These are phyloP conservation scores for Aphodius granarius DNA, from an alignment of 2,888 invertebrate species.

Conservation along the genomic window DNA sequence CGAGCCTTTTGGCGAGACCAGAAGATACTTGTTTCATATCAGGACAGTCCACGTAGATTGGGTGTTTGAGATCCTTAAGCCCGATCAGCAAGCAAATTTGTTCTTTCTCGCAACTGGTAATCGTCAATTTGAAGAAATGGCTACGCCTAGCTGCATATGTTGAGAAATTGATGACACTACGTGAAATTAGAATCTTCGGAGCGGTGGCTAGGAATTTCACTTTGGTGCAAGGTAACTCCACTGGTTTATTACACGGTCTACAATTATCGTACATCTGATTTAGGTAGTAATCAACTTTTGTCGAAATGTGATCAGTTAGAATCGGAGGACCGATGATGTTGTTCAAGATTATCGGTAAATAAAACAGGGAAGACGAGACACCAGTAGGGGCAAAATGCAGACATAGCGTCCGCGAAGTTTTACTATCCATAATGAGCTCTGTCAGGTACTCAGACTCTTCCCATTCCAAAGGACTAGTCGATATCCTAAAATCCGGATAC, in stretches of 20 bases:
- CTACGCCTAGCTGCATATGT: neutral
- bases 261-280: neutral
- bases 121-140: conserved; percentile 3
- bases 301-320: neutral
- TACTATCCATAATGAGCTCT: neutral
- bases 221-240: neutral
- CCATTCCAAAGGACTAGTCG: neutral
- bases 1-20: neutral
- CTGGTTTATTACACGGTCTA: neutral
- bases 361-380: neutral
- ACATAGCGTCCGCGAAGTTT: neutral
- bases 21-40: neutral
- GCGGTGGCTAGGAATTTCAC: neutral
- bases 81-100: conserved; percentile 15
- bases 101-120: conserved; percentile 7
- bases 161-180: neutral
- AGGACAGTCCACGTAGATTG: neutral
- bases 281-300: neutral
- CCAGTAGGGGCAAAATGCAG: conserved; percentile 14
- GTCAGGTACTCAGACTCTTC: neutral
- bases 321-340: conserved; percentile 10
- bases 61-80: conserved; percentile 9
- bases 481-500: conserved; percentile 15
- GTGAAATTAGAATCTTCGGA: conserved; percentile 11
- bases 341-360: conserved; percentile 15